These are phyloP conservation scores for Brachyhypopomus gauderio DNA, from an alignment of 2,113 vertebrate genomes.

Conservation along the genomic window DNA sequence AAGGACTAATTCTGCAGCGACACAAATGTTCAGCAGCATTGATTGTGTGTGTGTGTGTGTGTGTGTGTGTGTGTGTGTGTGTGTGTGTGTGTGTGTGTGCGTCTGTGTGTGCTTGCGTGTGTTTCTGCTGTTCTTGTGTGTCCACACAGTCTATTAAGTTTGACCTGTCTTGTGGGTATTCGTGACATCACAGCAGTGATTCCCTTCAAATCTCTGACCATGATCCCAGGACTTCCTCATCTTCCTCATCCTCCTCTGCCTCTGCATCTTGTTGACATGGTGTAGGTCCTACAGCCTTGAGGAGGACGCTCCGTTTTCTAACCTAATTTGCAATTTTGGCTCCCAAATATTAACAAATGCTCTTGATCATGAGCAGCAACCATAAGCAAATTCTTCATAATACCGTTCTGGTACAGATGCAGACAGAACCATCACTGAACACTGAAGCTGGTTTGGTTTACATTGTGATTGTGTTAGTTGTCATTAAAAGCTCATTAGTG, in stretches of 20 bases:
- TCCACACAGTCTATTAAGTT: not conserved
- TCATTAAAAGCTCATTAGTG: not conserved
- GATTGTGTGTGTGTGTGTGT: constrained; percentile 6
- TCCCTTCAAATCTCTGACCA: not conserved
- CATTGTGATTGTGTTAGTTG: not conserved
- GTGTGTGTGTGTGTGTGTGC: constrained; percentile 15
- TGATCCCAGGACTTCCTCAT: too few species aligned
- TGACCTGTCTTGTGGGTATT: not conserved
- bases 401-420: too few species aligned
- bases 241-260: too few species aligned
- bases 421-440: too few species aligned
- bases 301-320: not conserved
- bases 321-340: not conserved
- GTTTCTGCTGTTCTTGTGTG: too few species aligned
- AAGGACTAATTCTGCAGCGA: not conserved
- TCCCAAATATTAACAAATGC: not conserved
- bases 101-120: not conserved
- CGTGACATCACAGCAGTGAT: not conserved
- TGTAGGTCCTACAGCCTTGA: too few species aligned
- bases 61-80: constrained; percentile 19
- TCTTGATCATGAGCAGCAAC: not conserved
- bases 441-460: not conserved
- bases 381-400: too few species aligned
- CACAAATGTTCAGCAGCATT: not conserved
- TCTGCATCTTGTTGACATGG: too few species aligned